Evolutionary conservation across 2,888 invertebrate genomes (phyloP).

Genomic region (Eupithecia exiguata): DNA sequence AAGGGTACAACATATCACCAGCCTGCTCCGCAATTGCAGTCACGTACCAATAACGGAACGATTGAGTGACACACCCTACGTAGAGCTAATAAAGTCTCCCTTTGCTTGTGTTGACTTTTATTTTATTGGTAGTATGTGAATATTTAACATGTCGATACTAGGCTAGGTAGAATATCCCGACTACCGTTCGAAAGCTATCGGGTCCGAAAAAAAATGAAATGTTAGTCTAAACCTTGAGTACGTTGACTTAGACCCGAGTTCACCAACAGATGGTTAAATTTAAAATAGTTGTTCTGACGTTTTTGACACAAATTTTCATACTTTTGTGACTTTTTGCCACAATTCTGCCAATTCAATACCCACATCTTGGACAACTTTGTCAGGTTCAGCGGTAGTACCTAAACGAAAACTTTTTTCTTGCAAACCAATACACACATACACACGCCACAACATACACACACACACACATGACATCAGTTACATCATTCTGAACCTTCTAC

Average conservation of each 20-base stretch:
- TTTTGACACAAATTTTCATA: no score
- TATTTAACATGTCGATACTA: conserved; percentile 2
- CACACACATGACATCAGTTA: no score
- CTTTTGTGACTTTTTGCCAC: no score
- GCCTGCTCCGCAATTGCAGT: conserved; percentile 60
- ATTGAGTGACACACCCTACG: conserved; percentile 75
- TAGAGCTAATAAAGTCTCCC: conserved; percentile 62
- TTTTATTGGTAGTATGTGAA: conserved; percentile 29
- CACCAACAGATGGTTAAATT: no score
- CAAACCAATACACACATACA: no score
- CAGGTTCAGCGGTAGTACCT: no score
- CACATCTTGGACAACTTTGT: no score
- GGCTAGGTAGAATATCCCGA: background rate
- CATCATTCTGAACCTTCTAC: background rate
- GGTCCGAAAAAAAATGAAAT: background rate
- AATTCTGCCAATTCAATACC: no score
- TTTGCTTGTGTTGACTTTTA: conserved; percentile 46
- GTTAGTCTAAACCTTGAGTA: background rate
- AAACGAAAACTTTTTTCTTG: no score
- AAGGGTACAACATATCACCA: conserved; percentile 22
- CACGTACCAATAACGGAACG: conserved; percentile 76
- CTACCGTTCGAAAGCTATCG: background rate
- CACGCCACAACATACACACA: no score
- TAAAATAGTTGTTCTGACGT: no score
- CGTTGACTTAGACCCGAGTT: no score